Percentiles rank a stretch among this genome's conserved stretches.
Evolutionary conservation across 2,797 vertebrate genomes (phyloP).

Genomic region (Arctocebus calabarensis): DNA sequence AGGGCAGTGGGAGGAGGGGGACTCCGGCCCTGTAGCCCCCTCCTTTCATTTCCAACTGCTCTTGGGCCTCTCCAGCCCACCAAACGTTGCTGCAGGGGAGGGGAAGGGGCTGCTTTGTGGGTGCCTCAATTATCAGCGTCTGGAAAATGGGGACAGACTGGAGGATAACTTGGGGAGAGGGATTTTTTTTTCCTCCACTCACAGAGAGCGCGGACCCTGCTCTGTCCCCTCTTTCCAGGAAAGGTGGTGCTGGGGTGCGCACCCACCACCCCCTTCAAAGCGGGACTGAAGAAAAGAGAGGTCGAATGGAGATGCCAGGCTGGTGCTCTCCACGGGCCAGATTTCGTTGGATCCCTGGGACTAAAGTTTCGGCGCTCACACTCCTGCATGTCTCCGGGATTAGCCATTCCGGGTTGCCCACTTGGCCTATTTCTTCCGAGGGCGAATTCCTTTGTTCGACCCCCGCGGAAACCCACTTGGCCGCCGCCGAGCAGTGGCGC

Average conservation of each 20-base stretch:
- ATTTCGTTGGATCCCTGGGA: constrained; percentile 64
- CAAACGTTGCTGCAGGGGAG: neutral
- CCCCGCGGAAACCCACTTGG: constrained; percentile 88
- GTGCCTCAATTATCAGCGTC: constrained; percentile 59
- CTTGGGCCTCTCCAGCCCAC: neutral
- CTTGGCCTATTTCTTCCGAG: constrained; percentile 86
- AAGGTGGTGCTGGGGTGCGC: neutral
- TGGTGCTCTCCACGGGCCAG: neutral
- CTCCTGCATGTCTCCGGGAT: constrained; percentile 84
- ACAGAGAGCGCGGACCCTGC: neutral
- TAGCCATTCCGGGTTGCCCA: constrained; percentile 82
- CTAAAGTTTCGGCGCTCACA: constrained; percentile 79
- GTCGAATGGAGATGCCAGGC: neutral
- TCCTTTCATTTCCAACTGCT: neutral
- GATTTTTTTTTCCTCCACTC: neutral
- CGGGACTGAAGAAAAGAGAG: neutral
- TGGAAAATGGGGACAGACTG: constrained; percentile 70
- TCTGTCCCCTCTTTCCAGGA: neutral
- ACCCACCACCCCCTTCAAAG: neutral
- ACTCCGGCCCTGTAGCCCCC: neutral
- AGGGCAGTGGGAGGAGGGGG: constrained; percentile 57
- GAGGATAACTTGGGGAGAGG: neutral
- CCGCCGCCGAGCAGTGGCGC: constrained; percentile 1
- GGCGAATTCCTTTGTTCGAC: constrained; percentile 91
- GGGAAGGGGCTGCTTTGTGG: neutral